Evolutionary conservation across 1,140 invertebrate genomes (phyloP), one percentile per base, ranked within the genome.

Genomic region (Centruroides sculpturatus): DNA sequence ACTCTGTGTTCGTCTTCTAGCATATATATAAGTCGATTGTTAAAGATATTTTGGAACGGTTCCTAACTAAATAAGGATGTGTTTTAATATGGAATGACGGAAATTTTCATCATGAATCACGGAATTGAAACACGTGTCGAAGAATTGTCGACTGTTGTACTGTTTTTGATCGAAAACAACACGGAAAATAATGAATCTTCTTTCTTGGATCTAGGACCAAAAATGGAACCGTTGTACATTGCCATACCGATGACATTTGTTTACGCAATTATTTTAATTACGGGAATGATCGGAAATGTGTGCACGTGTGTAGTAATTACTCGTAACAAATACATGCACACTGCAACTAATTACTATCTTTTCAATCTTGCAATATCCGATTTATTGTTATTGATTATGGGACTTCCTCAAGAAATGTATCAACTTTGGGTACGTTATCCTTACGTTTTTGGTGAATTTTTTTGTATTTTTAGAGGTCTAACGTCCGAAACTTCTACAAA

Each of bases 321-420:
- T 3, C 70, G 73, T 56, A 82, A 81, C 64, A 72, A 72, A 35
- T 77, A 74, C 63, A 80, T 80, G 78, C 77, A 79, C 66, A 80
- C 78, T 4, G 74, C 77, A 5, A 82, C 81, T 46, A 96, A 97
- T 70, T 95, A 91, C 70, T 97, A 97, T 73, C 79, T 97, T 13
- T 95, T 93, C 72, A 89, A 85, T 71, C 77, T 98, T 68, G 92
- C 94, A 6, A 77, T 97, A 51, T 93, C 92, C 1, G 95, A 98
- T 73, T 78, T 98, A 35, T 74, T 98, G 8, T 76, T 97, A 5
- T 78, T 98, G 6, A 55, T 79, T 2, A 64, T 80, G 8, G 79
- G 79, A 66, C 64, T 91, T 52, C 88, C 87, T 0, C 85, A 86
- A 65, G 92, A 95, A 71, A 84, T 93, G 64, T 89, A 86, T 70